Evolutionary conservation across 92 coral and sea anemone genomes (phyloP).

Genomic region (Palythoa grandiflora): DNA sequence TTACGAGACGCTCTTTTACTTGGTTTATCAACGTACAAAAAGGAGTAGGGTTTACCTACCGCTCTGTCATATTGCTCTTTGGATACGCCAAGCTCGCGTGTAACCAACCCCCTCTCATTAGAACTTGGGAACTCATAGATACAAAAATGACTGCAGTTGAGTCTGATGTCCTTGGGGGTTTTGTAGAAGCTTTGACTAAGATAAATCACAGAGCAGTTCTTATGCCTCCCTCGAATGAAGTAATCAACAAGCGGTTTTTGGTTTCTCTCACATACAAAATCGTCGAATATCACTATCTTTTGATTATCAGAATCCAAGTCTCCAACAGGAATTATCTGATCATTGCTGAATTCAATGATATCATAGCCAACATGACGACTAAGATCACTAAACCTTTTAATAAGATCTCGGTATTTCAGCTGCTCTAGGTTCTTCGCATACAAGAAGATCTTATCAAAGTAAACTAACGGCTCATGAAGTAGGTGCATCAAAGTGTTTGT

Average conservation of each 20-base stretch:
- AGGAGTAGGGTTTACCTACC: conserved; percentile 1
- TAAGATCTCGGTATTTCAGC: conserved; percentile 21
- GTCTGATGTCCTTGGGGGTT: not conserved
- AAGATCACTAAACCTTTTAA: not conserved
- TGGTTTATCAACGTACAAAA: conserved; percentile 41
- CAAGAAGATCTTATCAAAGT: conserved; percentile 23
- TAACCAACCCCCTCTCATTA: conserved; percentile 3
- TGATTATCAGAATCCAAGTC: conserved; percentile 16
- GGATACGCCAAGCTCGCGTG: conserved; percentile 1
- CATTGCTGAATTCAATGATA: conserved; percentile 18
- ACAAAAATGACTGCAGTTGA: conserved; percentile 49
- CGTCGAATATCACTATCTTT: conserved; percentile 24
- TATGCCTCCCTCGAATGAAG: conserved; percentile 38
- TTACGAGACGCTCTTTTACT: not conserved
- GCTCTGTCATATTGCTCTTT: conserved; percentile 36
- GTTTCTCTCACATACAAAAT: not conserved
- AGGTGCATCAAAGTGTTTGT: conserved; percentile 34
- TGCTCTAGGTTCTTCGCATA: conserved; percentile 43
- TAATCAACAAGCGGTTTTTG: not conserved
- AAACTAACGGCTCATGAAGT: not conserved
- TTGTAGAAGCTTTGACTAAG: conserved; percentile 9
- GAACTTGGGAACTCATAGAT: conserved; percentile 47
- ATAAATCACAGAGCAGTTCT: conserved; percentile 3
- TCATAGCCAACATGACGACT: conserved; percentile 25
- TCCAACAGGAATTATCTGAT: conserved; percentile 6